These are phyloP conservation scores for Metallyticus violacea DNA, from an alignment of 2,888 invertebrate genomes.

Conservation along the genomic window DNA sequence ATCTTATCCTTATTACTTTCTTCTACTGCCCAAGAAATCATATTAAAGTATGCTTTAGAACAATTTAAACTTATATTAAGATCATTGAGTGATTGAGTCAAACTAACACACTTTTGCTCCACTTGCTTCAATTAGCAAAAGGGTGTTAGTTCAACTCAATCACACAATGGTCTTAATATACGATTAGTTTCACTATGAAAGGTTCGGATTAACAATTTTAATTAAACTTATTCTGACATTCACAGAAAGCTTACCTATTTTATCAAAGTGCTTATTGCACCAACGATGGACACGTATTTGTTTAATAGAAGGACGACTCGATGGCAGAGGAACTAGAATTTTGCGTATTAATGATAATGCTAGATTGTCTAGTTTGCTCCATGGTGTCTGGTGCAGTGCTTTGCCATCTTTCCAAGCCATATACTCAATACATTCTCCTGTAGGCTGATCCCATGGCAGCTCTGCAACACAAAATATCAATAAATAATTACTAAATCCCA, in stretches of 20 bases:
- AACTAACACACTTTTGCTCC: too few species aligned
- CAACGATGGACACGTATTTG: constrained; percentile 75
- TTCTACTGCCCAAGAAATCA: too few species aligned
- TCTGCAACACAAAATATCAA: too few species aligned
- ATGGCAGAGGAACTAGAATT: constrained; percentile 67
- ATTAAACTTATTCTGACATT: not conserved
- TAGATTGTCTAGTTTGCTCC: constrained; percentile 68
- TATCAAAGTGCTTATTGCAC: constrained; percentile 51
- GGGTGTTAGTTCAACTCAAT: too few species aligned
- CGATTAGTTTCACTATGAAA: too few species aligned
- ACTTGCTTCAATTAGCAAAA: too few species aligned
- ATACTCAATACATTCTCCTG: constrained; percentile 66
- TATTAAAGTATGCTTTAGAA: too few species aligned
- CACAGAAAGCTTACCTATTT: constrained; percentile 47
- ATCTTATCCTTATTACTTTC: not conserved
- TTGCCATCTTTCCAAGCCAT: constrained; percentile 68
- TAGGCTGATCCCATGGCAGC: constrained; percentile 92
- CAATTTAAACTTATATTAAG: not conserved
- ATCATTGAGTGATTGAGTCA: too few species aligned
- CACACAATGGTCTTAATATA: too few species aligned
- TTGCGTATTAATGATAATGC: constrained; percentile 73
- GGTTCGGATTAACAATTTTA: too few species aligned
- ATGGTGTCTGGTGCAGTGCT: constrained; percentile 58
- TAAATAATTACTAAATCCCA: too few species aligned
- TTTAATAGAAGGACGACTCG: constrained; percentile 61